Base-by-base conservation (phyloP, 2,888 invertebrate genomes). In the Cephus runcator region DNA sequence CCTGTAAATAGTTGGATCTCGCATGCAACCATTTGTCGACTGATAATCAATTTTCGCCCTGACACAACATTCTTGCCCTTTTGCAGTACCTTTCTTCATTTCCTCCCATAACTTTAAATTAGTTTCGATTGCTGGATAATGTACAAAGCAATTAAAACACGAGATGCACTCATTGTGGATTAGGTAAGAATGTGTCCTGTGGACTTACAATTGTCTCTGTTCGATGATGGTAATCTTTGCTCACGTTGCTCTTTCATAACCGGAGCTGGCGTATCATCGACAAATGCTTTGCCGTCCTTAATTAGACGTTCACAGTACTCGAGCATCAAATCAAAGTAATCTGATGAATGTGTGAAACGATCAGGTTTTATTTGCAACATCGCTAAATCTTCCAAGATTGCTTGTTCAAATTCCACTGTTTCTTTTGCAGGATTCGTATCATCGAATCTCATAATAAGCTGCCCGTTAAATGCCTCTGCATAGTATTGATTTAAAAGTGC, bases 341-440 rank as follows among this genome's bases (percentile, higher is more conserved):
- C 97, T 0, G 99, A 99, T 0, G 99, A 98, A 91, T 98, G 97
- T 0, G 98, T 97, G 91, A 98, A 98, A 75, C 94, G 90, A 91
- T 99, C 98, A 0, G 98, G 98, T 87, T 97, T 96, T 77, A 99
- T 96, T 89, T 98, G 95, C 75, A 99, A 92, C 94, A 98, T 93
- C 82, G 95, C 94, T 36, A 99, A 93, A 92, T 99, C 99, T 90
- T 98, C 97, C 77, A 99, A 92, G 87, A 99, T 99, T 0, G 98
- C 98, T 93, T 98, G 95, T 91, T 99, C 99, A 92, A 98, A 99
- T 84, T 99, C 97, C 1, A 96, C 96, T 87, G 98, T 97, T 90
- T 99, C 99, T 90, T 99, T 99, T 23, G 98, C 99, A 6, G 99
- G 99, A 92, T 99, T 99, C 9, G 99, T 99, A 91, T 99, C 99